A percentile compares a stretch with the other conserved stretches of the same genome.
These are phyloP conservation scores for Pteronotus mesoamericanus DNA, from an alignment of 2,797 vertebrate genomes.

Conservation along the genomic window DNA sequence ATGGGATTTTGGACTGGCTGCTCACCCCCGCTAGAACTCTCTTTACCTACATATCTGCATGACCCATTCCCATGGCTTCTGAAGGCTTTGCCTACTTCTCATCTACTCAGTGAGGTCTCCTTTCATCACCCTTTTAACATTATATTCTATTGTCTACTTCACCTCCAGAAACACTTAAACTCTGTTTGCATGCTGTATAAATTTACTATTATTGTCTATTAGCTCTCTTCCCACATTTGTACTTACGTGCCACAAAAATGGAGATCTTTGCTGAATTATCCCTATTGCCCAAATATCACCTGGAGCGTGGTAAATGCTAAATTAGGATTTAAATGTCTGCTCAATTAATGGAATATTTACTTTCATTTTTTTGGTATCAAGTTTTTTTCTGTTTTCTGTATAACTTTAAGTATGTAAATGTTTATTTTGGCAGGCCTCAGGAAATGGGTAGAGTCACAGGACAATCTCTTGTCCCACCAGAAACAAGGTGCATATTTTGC, in stretches of 20 bases:
- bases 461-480: conserved; percentile 75
- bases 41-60: neutral
- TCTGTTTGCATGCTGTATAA: neutral
- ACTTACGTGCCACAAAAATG: neutral
- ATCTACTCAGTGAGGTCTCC: neutral
- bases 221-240: neutral
- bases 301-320: neutral
- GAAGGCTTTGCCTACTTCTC: neutral
- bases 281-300: neutral
- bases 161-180: neutral
- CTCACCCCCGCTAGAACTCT: neutral
- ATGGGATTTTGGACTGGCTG: neutral
- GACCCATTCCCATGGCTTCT: neutral
- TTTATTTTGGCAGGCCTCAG: conserved; percentile 83
- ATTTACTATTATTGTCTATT: neutral
- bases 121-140: neutral
- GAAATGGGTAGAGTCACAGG: conserved; percentile 83
- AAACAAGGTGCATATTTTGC: conserved; percentile 82
- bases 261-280: neutral
- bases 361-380: conserved; percentile 80
- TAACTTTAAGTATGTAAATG: conserved; percentile 87
- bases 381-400: conserved; percentile 87
- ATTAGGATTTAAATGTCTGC: neutral
- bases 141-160: neutral
- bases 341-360: neutral